phyloP scores from a whole-genome alignment of 2,797 vertebrate genomes.

The Sebastes ruberrimus region DNA sequence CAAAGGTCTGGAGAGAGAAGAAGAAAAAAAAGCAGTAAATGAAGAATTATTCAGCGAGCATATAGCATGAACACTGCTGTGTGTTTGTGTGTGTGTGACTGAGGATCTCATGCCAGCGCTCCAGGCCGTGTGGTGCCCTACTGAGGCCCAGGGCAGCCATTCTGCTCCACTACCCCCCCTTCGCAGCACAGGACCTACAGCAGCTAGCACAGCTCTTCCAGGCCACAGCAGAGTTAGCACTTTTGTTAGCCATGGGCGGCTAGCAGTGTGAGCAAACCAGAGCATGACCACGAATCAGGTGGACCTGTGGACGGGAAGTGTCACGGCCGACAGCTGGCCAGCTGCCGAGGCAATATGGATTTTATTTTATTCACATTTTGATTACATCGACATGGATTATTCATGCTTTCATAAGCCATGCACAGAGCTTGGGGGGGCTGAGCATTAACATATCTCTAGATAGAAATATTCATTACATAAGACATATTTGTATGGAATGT shows the following conservation, averaged over 20 bases:
- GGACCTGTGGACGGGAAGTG: constrained; percentile 20
- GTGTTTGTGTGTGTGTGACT: constrained; percentile 31
- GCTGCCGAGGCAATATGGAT: constrained; percentile 26
- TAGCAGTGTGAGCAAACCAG: constrained; percentile 7
- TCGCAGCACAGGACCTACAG: constrained; percentile 19
- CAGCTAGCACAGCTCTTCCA: constrained; percentile 32
- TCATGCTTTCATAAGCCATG: constrained; percentile 65
- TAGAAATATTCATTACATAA: constrained; percentile 49
- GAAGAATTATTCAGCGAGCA: constrained; percentile 57
- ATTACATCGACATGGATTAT: constrained; percentile 68
- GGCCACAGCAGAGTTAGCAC: neutral
- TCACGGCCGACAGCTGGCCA: constrained; percentile 26
- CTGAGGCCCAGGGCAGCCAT: constrained; percentile 68
- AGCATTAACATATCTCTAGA: constrained; percentile 57
- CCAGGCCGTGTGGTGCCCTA: constrained; percentile 58
- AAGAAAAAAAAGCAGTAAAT: constrained; percentile 1
- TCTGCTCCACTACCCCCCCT: constrained; percentile 64
- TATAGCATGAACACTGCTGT: constrained; percentile 43
- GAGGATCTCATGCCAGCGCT: constrained; percentile 69
- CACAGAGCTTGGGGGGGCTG: constrained; percentile 42
- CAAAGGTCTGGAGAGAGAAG: constrained; percentile 9
- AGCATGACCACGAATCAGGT: constrained; percentile 6
- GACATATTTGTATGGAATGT: constrained; percentile 24
- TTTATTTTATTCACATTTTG: constrained; percentile 61
- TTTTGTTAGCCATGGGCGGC: constrained; percentile 13